Conservation (phyloP, 2,113 vertebrate species). For the Antechinus stuartii region DNA sequence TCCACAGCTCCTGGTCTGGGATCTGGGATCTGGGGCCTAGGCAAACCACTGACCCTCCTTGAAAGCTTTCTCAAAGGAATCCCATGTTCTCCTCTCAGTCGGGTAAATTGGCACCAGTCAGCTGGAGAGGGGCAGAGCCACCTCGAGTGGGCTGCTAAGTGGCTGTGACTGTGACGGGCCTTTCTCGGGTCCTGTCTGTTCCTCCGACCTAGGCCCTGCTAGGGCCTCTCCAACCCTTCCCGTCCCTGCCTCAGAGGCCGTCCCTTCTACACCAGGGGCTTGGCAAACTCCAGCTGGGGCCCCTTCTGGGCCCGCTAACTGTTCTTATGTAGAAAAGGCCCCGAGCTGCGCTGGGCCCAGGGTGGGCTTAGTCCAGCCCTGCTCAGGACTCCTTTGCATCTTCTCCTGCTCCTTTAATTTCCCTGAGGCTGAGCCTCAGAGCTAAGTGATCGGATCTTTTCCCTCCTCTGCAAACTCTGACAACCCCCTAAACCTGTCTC, state of each 20-base stretch:
- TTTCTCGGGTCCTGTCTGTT: neutral
- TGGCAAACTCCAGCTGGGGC: neutral
- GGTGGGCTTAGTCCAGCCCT: neutral
- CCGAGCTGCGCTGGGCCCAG: neutral
- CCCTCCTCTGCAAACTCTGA: constrained; percentile 5
- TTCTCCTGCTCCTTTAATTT: neutral
- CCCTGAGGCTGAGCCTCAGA: neutral
- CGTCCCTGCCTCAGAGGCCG: neutral
- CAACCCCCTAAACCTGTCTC: neutral
- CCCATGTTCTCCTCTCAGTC: neutral
- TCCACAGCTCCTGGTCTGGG: neutral
- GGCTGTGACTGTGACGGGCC: neutral
- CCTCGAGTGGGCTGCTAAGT: neutral
- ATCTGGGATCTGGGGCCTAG: neutral
- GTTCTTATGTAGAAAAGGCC: no score
- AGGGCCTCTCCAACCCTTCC: neutral
- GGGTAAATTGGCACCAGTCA: neutral
- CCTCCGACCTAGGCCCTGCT: neutral
- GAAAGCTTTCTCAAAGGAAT: constrained; percentile 16
- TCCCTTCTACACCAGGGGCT: neutral
- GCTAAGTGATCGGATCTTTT: neutral
- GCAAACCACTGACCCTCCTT: neutral
- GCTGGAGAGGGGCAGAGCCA: neutral
- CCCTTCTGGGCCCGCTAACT: neutral
- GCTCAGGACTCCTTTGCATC: neutral